A percentile compares a stretch with the other conserved stretches of the same genome.
Evolutionary conservation across 1,140 invertebrate genomes (phyloP).

Genomic region (Potamilus streckersoni): DNA sequence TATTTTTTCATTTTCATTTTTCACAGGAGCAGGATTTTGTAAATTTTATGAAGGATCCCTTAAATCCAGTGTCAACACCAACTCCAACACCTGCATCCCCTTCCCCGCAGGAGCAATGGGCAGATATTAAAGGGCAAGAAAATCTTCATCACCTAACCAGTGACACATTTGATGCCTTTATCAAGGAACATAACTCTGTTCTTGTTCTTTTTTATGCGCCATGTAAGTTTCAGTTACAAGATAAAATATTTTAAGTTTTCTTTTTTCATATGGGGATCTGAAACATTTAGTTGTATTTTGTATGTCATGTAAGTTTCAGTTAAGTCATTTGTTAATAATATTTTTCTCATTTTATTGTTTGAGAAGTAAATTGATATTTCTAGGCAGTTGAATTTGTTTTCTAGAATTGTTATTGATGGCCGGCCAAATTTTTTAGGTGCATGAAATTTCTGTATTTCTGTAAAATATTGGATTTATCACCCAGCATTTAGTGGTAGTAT

Average conservation of each 20-base stretch:
- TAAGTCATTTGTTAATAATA: too few relatives aligned
- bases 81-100: constrained; percentile 60
- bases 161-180: constrained; percentile 69
- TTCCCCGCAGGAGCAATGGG: constrained; percentile 68
- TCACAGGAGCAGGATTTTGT: constrained; percentile 76
- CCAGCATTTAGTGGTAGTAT: too few relatives aligned
- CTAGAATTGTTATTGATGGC: too few relatives aligned
- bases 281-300: not conserved
- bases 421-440: too few relatives aligned
- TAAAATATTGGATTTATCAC: too few relatives aligned
- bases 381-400: too few relatives aligned
- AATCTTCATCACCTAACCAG: constrained; percentile 71
- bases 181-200: constrained; percentile 59
- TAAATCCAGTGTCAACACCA: constrained; percentile 56
- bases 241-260: not conserved
- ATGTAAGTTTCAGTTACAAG: constrained; percentile 46
- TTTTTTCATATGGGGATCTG: constrained; percentile 73
- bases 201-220: constrained; percentile 68
- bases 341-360: too few relatives aligned
- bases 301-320: too few relatives aligned
- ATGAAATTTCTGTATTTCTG: too few relatives aligned
- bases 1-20: not conserved
- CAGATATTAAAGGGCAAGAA: constrained; percentile 65
- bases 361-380: too few relatives aligned
- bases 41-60: constrained; percentile 76